phyloP scores from a whole-genome alignment of 2,113 vertebrate species.

The Phyllostomus discolor region DNA sequence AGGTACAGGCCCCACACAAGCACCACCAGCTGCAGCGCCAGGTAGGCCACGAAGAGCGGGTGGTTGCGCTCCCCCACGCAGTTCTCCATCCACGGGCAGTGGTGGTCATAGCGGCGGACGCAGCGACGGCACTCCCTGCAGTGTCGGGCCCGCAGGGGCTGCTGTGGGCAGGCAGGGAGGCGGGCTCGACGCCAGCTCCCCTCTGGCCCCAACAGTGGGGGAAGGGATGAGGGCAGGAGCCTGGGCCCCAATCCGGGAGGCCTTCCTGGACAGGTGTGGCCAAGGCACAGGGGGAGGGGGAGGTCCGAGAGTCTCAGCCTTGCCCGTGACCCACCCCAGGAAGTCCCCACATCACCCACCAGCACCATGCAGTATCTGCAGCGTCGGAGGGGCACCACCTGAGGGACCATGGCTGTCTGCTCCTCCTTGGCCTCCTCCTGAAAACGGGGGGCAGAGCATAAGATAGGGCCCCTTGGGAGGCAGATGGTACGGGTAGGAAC shows the following conservation, averaged over 20 bases:
- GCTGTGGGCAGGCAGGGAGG: conserved; percentile 78
- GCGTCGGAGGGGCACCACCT: conserved; percentile 79
- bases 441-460: conserved; percentile 51
- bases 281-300: neutral
- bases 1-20: conserved; percentile 89
- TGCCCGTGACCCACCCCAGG: neutral
- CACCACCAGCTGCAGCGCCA: conserved; percentile 87
- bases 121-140: conserved; percentile 92
- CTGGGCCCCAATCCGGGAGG: neutral
- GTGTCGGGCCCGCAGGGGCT: conserved; percentile 93
- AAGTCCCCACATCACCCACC: conserved; percentile 74
- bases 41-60: conserved; percentile 90
- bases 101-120: conserved; percentile 93
- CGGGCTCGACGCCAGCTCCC: neutral
- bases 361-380: conserved; percentile 93
- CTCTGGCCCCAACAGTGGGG: neutral
- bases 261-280: neutral
- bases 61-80: conserved; percentile 95
- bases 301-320: neutral
- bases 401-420: conserved; percentile 80
- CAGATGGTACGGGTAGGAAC: neutral
- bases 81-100: conserved; percentile 98
- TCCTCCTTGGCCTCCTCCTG: conserved; percentile 81
- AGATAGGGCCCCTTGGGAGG: neutral
- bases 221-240: neutral